Evolutionary conservation across 2,797 vertebrate species (phyloP), one percentile per base, ranked within the genome.

Genomic region (Graptemys geographica): DNA sequence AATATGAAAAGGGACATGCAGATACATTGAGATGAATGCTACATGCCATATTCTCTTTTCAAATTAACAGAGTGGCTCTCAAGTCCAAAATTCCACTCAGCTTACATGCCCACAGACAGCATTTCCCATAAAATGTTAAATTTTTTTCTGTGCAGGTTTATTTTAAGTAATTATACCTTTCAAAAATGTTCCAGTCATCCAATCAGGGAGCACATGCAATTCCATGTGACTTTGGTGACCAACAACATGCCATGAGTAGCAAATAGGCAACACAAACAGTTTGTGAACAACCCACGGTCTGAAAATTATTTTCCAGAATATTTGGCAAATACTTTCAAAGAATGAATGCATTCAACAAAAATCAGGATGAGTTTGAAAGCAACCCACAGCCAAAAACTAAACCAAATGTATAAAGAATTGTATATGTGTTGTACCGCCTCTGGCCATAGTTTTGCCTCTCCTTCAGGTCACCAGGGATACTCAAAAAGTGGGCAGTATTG

Each of bases 341-440:
- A 28, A 78, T 78, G 44, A 78, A 78, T 78, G 13, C 13, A 78
- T 49, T 78, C 27, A 49, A 16, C 13, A 13, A 78, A 47, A 78
- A 44, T 78, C 74, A 49, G 74, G 27, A 78, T 49, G 11, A 23
- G 72, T 28, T 76, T 76, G 72, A 41, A 76, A 76, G 41, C 11
- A 44, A 28, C 1, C 62, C 51, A 55, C 23, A 82, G 21, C 31
- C 27, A 11, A 86, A 33, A 51, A 44, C 8, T 47, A 3, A 53
- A 65, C 41, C 90, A 44, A 37, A 72, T 86, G 93, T 96, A 65
- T 72, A 37, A 72, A 21, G 19, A 41, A 37, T 41, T 41, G 5
- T 72, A 11, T 37, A 11, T 11, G n/a, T 10, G 18, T 16, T 69
- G 8, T 5, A n/a, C 62, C 28, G 6, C 47, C 41, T 76, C 25